phyloP scores from a whole-genome alignment of 37 sponge, comb jelly and placozoan genomes.

The Petrosia ficiformis region DNA sequence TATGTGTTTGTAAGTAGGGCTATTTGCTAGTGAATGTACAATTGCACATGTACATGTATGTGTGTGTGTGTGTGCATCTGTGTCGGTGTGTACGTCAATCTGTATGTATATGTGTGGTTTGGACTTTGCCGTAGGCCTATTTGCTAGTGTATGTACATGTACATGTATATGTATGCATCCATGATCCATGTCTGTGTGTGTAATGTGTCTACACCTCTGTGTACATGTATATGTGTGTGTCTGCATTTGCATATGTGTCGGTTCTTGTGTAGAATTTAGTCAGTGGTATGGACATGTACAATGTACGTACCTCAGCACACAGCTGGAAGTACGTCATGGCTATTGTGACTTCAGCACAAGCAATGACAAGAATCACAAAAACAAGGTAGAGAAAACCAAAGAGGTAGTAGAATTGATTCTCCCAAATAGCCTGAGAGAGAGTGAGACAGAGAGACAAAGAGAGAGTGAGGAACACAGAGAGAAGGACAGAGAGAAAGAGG shows the following conservation, averaged over 20 bases:
- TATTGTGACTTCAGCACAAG: conserved; percentile 96
- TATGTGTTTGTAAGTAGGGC: neutral
- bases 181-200: neutral
- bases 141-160: too few species aligned
- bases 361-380: conserved; percentile 93
- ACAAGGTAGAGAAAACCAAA: conserved; percentile 98
- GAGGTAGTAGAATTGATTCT: conserved; percentile 97
- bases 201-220: neutral
- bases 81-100: too few species aligned
- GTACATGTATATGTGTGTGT: too few species aligned
- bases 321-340: conserved; percentile 97
- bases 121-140: too few species aligned
- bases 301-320: conserved; percentile 82
- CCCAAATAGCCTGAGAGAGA: conserved; percentile 93
- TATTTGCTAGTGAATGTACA: too few species aligned
- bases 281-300: neutral
- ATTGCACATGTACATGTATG: too few species aligned
- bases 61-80: too few species aligned
- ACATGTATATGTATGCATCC: too few species aligned
- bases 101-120: too few species aligned
- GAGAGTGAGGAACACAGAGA: neutral
- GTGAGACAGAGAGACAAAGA: neutral
- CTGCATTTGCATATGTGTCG: neutral
- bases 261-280: neutral
- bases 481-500: conserved; percentile 4